Conservation (phyloP, 2,888 invertebrate genomes). For the Sepiola atlantica region DNA sequence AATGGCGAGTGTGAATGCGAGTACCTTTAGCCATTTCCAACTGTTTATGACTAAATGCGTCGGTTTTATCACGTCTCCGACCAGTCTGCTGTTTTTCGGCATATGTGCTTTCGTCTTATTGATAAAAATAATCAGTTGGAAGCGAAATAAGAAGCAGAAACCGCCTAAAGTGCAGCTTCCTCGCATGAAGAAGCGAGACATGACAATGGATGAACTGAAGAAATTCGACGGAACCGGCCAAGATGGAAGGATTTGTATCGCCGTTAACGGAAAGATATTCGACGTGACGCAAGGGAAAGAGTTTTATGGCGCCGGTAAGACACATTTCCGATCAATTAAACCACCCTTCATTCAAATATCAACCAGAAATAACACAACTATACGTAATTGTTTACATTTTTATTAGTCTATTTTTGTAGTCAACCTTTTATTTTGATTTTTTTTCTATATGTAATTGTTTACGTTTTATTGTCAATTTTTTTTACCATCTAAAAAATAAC, state of each 20-base stretch:
- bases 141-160: background rate
- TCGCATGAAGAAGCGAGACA: slow-evolving; percentile 88
- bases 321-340: background rate
- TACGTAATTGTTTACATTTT: background rate
- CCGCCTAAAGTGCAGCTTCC: slow-evolving; percentile 78
- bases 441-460: background rate
- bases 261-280: slow-evolving; percentile 95
- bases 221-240: slow-evolving; percentile 85
- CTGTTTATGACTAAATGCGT: background rate
- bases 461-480: background rate
- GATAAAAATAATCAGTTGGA: background rate
- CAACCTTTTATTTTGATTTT: background rate
- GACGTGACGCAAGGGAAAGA: slow-evolving; percentile 90
- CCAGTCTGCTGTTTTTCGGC: background rate
- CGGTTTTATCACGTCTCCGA: background rate
- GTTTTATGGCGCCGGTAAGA: slow-evolving; percentile 87
- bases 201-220: slow-evolving; percentile 89
- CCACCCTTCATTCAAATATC: background rate
- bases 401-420: background rate
- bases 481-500: background rate
- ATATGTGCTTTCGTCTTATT: background rate
- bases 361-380: background rate
- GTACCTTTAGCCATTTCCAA: background rate
- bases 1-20: background rate
- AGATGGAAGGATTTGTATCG: slow-evolving; percentile 91